Percentiles rank a stretch among this genome's conserved stretches.
These are phyloP conservation scores for Plotosus lineatus DNA, from an alignment of 2,113 vertebrate genomes.

Conservation along the genomic window DNA sequence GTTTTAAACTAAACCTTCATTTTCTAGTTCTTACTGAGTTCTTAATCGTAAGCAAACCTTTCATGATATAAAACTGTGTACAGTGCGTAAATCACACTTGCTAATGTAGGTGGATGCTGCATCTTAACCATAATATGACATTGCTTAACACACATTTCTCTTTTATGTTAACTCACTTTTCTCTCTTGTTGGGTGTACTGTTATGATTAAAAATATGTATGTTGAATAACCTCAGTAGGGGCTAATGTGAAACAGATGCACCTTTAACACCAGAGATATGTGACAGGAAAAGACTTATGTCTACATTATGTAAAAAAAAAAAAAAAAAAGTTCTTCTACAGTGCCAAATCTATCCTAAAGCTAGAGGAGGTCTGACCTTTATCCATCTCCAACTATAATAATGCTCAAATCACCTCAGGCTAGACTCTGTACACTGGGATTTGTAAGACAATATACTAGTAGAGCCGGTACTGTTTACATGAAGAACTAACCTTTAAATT, in stretches of 20 bases:
- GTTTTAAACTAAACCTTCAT: neutral
- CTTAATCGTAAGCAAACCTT: neutral
- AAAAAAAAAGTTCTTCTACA: constrained; percentile 39
- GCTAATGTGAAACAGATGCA: constrained; percentile 69
- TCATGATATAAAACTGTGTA: neutral
- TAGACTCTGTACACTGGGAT: constrained; percentile 35
- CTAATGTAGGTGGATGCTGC: constrained; percentile 39
- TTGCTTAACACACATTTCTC: constrained; percentile 28
- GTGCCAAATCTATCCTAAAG: constrained; percentile 5
- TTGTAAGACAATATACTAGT: constrained; percentile 53
- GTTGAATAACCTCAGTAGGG: constrained; percentile 58
- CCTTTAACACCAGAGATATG: constrained; percentile 56
- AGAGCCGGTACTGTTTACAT: neutral
- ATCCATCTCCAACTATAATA: constrained; percentile 57
- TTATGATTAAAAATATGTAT: constrained; percentile 65
- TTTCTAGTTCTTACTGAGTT: neutral
- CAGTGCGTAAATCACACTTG: neutral
- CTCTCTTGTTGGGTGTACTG: constrained; percentile 57
- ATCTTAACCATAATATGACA: constrained; percentile 31
- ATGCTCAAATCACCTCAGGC: constrained; percentile 58
- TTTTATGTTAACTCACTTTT: constrained; percentile 23
- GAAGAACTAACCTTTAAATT: neutral
- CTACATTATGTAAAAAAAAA: neutral
- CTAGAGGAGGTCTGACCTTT: constrained; percentile 51
- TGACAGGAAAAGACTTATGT: constrained; percentile 4